Evolutionary conservation across 1,140 invertebrate species (phyloP).

Genomic region (Drosophila lacteicornis): DNA sequence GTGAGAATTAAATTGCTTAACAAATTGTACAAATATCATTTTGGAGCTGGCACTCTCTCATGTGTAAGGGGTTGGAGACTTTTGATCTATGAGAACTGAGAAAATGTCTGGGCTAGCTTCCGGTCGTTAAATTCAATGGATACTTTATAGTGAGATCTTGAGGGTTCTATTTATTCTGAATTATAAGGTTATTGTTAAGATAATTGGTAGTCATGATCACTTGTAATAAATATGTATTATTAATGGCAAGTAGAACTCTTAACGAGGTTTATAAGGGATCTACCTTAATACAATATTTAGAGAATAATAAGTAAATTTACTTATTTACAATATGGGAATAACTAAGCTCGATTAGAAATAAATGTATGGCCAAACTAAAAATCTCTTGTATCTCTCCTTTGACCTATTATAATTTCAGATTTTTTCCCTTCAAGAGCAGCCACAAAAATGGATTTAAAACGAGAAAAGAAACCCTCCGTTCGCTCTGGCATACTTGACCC

Average conservation of each 20-base stretch:
- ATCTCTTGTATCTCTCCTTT: not conserved
- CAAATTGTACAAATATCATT: slow-evolving; percentile 62
- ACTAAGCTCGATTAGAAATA: no score
- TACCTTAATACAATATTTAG: no score
- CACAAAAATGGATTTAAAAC: not conserved
- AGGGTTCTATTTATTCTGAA: not conserved
- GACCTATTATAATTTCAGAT: not conserved
- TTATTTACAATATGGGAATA: no score
- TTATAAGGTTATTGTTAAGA: not conserved
- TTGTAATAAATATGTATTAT: not conserved
- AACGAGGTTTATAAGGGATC: no score
- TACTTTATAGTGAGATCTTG: not conserved
- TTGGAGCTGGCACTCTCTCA: slow-evolving; percentile 1
- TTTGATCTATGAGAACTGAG: slow-evolving; percentile 51
- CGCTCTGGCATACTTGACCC: slow-evolving; percentile 13
- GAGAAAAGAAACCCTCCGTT: not conserved
- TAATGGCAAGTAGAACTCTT: no score
- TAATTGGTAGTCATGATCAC: not conserved
- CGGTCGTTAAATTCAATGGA: slow-evolving; percentile 48
- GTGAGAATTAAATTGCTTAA: slow-evolving; percentile 74
- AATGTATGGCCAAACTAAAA: not conserved
- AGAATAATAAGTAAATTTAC: no score
- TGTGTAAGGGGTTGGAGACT: not conserved
- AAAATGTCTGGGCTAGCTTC: slow-evolving; percentile 52
- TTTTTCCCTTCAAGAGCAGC: not conserved